Conservation (phyloP, 2,888 invertebrate species). For the Athalia rosae region DNA sequence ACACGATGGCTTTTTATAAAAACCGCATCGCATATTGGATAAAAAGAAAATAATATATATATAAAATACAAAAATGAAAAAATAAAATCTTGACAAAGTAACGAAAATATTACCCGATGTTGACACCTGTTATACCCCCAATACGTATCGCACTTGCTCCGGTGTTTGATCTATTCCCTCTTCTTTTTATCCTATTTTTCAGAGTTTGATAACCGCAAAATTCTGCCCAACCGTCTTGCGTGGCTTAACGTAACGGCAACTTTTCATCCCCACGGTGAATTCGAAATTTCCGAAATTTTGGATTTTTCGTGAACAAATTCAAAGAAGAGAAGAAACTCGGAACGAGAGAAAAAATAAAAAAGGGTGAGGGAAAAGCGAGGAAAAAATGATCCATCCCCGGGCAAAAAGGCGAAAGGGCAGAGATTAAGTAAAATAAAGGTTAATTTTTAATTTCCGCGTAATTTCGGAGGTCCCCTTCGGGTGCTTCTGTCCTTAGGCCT, state of each 20-base stretch:
- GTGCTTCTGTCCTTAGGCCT: slow-evolving; percentile 41
- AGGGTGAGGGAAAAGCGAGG: neutral
- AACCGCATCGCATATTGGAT: neutral
- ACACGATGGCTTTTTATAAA: slow-evolving; percentile 38
- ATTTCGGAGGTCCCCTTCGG: slow-evolving; percentile 32
- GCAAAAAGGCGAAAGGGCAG: neutral
- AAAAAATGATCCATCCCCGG: slow-evolving; percentile 6
- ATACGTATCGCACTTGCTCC: too few species aligned
- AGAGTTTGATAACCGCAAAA: too few species aligned
- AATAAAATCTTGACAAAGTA: neutral
- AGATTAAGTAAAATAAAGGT: slow-evolving; percentile 34
- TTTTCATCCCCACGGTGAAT: neutral
- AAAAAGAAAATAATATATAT: neutral
- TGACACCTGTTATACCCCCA: too few species aligned
- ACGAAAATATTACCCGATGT: slow-evolving; percentile 16
- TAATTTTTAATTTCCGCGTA: slow-evolving; percentile 43
- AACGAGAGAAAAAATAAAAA: neutral
- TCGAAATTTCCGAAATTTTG: neutral
- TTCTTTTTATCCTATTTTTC: too few species aligned
- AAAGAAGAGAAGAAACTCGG: neutral
- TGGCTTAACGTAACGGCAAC: too few species aligned
- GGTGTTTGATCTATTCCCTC: too few species aligned
- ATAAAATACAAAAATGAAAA: neutral
- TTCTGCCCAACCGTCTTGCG: too few species aligned
- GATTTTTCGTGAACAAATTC: neutral